Conservation (phyloP, 2,113 vertebrate species). For the Mustela lutreola region DNA sequence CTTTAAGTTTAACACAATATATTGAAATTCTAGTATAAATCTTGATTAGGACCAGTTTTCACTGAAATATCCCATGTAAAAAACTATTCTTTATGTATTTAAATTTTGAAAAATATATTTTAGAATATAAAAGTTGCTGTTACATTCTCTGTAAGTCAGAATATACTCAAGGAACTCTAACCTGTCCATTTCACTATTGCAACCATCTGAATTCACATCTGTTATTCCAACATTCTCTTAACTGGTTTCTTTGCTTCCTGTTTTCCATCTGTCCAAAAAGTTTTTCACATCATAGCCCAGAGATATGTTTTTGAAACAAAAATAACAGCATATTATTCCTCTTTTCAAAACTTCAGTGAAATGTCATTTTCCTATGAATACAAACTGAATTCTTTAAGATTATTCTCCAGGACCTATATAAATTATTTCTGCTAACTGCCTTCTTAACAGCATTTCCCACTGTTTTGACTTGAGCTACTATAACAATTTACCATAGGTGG, state of each 20-base stretch:
- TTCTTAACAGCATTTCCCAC: neutral
- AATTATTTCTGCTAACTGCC: neutral
- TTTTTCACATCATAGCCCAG: neutral
- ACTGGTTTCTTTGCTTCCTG: neutral
- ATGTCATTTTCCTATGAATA: constrained; percentile 16
- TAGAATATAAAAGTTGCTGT: neutral
- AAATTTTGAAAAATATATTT: neutral
- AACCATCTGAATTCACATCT: neutral
- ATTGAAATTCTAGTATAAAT: neutral
- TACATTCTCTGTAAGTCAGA: neutral
- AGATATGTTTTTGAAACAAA: neutral
- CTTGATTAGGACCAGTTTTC: neutral
- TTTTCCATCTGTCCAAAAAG: neutral
- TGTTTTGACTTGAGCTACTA: neutral
- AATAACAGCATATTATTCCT: constrained; percentile 12
- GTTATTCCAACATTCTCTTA: neutral
- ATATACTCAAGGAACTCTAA: neutral
- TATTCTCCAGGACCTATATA: neutral
- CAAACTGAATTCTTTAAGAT: neutral
- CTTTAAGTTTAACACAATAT: neutral
- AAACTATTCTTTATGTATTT: neutral
- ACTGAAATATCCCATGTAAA: neutral
- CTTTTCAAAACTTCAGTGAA: neutral
- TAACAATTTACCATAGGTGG: neutral
- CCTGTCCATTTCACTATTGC: neutral